These are phyloP conservation scores for Alligator sinensis DNA, from an alignment of 2,113 vertebrate species.

Conservation along the genomic window DNA sequence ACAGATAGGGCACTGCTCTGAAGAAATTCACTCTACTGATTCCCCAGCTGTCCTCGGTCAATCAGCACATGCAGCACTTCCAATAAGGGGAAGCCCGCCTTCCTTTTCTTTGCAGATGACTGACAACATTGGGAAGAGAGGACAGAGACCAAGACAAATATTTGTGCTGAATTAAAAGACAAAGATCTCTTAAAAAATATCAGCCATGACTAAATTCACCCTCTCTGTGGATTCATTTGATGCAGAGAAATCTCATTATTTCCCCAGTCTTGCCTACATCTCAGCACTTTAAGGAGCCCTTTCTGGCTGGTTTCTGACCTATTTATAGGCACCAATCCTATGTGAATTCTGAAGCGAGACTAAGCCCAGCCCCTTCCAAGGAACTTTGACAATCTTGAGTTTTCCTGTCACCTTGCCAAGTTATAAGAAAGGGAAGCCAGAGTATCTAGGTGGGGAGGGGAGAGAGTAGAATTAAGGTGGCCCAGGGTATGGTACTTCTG, in stretches of 20 bases:
- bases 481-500: not conserved
- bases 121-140: not conserved
- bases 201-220: not conserved
- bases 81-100: not conserved
- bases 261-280: not conserved
- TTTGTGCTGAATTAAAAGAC: not conserved
- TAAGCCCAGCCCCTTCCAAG: not conserved
- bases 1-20: not conserved
- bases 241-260: not conserved
- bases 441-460: rapidly evolving
- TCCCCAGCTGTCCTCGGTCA: not conserved
- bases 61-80: rapidly evolving
- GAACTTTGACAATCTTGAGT: not conserved
- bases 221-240: not conserved
- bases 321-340: conserved; percentile 19
- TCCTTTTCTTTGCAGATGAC: not conserved
- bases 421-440: not conserved
- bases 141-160: not conserved
- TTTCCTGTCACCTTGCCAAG: not conserved
- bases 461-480: not conserved
- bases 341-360: rapidly evolving
- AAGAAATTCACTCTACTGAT: not conserved
- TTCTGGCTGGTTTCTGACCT: not conserved
- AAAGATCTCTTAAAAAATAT: not conserved
- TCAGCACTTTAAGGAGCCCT: not conserved